phyloP scores from a whole-genome alignment of 2,888 invertebrate species.

The Xanthorhoe designata region DNA sequence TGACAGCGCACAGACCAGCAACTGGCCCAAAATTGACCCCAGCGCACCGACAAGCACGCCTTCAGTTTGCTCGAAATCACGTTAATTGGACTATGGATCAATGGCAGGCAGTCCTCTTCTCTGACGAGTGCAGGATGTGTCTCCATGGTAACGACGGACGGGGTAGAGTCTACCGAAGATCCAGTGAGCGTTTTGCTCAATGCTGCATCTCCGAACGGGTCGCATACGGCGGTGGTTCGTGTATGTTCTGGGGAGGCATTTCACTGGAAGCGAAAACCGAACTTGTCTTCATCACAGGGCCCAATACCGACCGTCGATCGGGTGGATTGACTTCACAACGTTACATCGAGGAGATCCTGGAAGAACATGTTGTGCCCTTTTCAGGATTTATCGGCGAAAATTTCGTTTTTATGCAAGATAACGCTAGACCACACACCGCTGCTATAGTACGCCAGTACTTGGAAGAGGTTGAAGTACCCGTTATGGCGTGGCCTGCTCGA shows the following conservation, averaged over 20 bases:
- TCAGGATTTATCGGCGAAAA: conserved; percentile 9
- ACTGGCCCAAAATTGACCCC: no score
- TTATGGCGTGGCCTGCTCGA: no score
- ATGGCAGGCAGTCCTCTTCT: no score
- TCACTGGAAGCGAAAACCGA: no score
- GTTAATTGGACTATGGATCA: no score
- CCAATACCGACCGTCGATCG: no score
- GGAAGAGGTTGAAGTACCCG: conserved; percentile 7
- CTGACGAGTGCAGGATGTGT: conserved; percentile 26
- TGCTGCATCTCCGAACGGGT: conserved; percentile 11
- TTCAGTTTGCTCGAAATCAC: no score
- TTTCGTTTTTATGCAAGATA: conserved; percentile 11
- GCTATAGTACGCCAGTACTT: neutral
- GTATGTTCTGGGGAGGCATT: no score
- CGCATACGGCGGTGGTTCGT: conserved; percentile 24
- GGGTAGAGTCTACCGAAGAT: conserved; percentile 21
- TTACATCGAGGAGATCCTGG: conserved; percentile 16
- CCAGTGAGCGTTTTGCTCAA: conserved; percentile 11
- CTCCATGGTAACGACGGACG: conserved; percentile 14
- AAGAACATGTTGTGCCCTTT: conserved; percentile 5
- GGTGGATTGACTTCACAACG: conserved; percentile 16
- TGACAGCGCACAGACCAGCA: no score
- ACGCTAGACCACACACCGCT: conserved; percentile 10
- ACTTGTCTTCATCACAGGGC: no score
- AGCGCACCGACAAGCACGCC: no score